phyloP scores from a whole-genome alignment of 2,797 vertebrate genomes.

The Rhabdophis nuchalis region DNA sequence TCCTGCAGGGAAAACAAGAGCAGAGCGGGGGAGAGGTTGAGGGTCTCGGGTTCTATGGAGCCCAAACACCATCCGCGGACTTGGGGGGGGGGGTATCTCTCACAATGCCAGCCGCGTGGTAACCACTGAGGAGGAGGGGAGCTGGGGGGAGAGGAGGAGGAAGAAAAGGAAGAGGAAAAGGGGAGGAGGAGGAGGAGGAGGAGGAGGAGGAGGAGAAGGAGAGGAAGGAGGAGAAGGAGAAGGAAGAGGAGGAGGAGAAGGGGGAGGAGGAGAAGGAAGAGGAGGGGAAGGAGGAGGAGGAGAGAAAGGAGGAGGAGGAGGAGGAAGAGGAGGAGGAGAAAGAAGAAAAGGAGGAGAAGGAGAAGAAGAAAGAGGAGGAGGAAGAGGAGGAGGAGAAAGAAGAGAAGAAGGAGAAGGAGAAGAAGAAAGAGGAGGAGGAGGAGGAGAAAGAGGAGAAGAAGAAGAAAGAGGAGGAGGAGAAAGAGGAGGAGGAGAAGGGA shows the following conservation, averaged over 20 bases:
- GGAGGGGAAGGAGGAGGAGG: background rate
- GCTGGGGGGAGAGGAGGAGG: too few relatives aligned
- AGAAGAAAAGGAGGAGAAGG: background rate
- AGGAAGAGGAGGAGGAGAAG: too few relatives aligned
- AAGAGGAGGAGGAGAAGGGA: too few relatives aligned
- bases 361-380: background rate
- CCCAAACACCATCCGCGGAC: rapidly evolving
- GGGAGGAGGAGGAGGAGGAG: background rate
- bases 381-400: too few relatives aligned
- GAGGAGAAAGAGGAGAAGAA: background rate
- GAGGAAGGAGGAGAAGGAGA: too few relatives aligned
- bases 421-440: background rate
- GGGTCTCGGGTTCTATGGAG: rapidly evolving
- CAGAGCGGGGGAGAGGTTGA: background rate
- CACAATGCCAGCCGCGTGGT: background rate
- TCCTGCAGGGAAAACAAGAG: constrained; percentile 63
- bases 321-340: too few relatives aligned
- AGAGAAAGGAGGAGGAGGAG: background rate
- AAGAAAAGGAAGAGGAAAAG: background rate
- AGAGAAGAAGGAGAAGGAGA: too few relatives aligned
- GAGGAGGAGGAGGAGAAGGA: background rate
- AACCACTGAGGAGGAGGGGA: background rate
- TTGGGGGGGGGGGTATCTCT: background rate
- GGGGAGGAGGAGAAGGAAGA: too few relatives aligned
- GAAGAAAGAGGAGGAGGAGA: background rate